These are phyloP conservation scores for Poecilia gillii DNA, from an alignment of 2,797 vertebrate species.

Conservation along the genomic window DNA sequence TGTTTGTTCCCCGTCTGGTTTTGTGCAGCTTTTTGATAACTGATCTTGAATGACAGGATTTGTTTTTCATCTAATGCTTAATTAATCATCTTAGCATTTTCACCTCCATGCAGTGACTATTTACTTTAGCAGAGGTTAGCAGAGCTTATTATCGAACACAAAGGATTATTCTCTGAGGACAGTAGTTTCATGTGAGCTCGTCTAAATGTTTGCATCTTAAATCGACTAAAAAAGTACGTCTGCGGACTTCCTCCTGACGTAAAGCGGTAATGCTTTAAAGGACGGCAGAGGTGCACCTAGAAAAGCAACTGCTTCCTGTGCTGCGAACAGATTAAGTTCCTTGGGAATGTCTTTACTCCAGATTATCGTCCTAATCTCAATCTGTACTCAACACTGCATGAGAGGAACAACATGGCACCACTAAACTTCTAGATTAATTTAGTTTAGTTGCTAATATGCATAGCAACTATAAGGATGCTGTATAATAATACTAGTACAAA, in stretches of 20 bases:
- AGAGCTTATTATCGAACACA: not conserved
- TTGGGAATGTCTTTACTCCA: constrained; percentile 65
- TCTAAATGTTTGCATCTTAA: not conserved
- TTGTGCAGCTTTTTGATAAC: constrained; percentile 8
- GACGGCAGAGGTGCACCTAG: constrained; percentile 13
- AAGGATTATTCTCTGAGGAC: not conserved
- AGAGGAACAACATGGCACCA: constrained; percentile 14
- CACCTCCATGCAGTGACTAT: not conserved
- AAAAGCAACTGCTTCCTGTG: constrained; percentile 40
- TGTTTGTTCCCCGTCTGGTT: not conserved
- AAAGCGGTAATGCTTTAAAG: constrained; percentile 29
- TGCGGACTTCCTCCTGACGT: constrained; percentile 17
- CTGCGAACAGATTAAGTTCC: constrained; percentile 68
- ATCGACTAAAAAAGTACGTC: not conserved
- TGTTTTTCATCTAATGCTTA: not conserved
- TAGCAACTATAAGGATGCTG: not conserved
- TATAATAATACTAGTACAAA: not conserved
- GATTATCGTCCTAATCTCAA: constrained; percentile 80
- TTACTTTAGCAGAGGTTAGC: not conserved
- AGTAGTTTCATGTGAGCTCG: not conserved
- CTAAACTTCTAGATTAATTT: not conserved
- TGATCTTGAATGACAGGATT: not conserved
- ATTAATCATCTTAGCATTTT: not conserved
- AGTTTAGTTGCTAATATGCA: not conserved
- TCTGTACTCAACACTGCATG: constrained; percentile 57